A percentile compares a stretch with the other conserved stretches of the same genome.
These are phyloP conservation scores for Lacerta viridis DNA, from an alignment of 2,797 vertebrate genomes.

Conservation along the genomic window DNA sequence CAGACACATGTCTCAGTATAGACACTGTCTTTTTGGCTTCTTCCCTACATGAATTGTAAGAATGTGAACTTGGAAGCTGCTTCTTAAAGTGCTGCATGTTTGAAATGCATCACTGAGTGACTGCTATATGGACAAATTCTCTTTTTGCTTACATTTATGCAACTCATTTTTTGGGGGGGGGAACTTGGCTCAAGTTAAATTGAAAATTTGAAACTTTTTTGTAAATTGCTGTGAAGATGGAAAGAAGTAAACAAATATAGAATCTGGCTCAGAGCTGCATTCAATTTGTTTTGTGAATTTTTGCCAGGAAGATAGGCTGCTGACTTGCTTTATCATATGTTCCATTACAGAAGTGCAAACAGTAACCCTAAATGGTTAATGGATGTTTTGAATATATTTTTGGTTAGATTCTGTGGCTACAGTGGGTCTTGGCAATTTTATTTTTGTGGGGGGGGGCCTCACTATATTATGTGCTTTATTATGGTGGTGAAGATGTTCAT, in stretches of 20 bases:
- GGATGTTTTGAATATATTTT: background rate
- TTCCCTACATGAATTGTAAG: background rate
- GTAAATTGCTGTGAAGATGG: slow-evolving; percentile 19
- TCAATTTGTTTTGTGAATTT: slow-evolving; percentile 44
- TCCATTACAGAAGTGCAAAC: slow-evolving; percentile 18
- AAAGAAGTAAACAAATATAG: slow-evolving; percentile 36
- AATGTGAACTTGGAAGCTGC: background rate
- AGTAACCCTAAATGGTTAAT: slow-evolving; percentile 10
- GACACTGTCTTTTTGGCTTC: background rate
- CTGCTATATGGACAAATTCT: slow-evolving; percentile 8
- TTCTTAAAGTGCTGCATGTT: slow-evolving; percentile 17
- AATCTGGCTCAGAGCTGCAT: slow-evolving; percentile 8
- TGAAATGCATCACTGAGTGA: slow-evolving; percentile 13
- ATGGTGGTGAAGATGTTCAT: background rate
- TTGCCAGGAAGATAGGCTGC: slow-evolving; percentile 29
- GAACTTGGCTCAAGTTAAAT: slow-evolving; percentile 24
- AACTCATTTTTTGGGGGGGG: no score
- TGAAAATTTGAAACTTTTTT: slow-evolving; percentile 41
- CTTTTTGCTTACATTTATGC: slow-evolving; percentile 28
- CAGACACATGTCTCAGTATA: background rate
- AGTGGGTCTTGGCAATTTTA: background rate
- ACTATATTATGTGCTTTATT: background rate
- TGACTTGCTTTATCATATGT: slow-evolving; percentile 18
- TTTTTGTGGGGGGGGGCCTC: background rate
- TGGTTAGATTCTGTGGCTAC: background rate